Conservation (phyloP, 2,888 invertebrate species). For the Andrena camellia region DNA sequence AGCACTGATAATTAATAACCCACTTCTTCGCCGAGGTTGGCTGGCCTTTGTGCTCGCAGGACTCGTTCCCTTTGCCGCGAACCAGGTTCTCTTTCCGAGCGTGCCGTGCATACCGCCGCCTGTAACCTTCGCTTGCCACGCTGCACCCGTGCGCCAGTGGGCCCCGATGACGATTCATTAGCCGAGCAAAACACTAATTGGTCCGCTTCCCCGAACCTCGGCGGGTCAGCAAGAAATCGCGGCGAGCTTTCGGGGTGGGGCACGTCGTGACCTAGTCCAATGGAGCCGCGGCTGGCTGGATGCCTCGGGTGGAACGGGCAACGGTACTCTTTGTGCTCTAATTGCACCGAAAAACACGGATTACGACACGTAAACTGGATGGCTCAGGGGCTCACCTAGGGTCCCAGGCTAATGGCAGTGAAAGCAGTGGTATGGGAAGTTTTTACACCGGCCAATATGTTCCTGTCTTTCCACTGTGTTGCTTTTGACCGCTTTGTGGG, state of each 20-base stretch:
- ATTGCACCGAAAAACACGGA: constrained; percentile 24
- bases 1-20: constrained; percentile 79
- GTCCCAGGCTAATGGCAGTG: too few relatives aligned
- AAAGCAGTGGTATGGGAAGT: too few relatives aligned
- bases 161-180: constrained; percentile 77
- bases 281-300: constrained; percentile 3
- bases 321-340: constrained; percentile 42
- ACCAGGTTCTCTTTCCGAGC: constrained; percentile 58
- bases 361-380: not conserved
- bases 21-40: constrained; percentile 73
- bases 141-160: constrained; percentile 61
- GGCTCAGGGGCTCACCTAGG: too few relatives aligned
- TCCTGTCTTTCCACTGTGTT: too few relatives aligned
- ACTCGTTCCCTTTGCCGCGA: constrained; percentile 55
- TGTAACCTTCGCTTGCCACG: constrained; percentile 60
- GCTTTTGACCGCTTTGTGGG: too few relatives aligned
- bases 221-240: constrained; percentile 60
- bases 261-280: constrained; percentile 67
- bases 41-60: constrained; percentile 69
- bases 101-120: constrained; percentile 60
- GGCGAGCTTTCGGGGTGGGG: constrained; percentile 59
- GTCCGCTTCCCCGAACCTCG: constrained; percentile 75
- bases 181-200: constrained; percentile 80
- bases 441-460: too few relatives aligned
- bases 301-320: constrained; percentile 5